Conservation (phyloP, 2,113 vertebrate genomes). For the Psammodynastes pulverulentus region DNA sequence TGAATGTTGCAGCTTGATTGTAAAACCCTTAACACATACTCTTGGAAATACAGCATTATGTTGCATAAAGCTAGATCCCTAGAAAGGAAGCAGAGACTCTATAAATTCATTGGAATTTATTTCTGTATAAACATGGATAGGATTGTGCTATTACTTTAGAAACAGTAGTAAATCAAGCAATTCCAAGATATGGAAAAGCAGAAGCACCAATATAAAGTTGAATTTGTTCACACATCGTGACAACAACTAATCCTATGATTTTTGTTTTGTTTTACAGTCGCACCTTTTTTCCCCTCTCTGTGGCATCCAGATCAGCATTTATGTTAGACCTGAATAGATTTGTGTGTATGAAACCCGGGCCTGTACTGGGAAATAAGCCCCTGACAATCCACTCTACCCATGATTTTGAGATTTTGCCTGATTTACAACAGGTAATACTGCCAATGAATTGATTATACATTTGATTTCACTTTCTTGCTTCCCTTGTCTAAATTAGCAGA, state of each 20-base stretch:
- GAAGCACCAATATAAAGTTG: not conserved
- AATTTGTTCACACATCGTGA: not conserved
- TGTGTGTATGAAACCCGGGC: constrained; percentile 5
- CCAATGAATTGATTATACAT: constrained; percentile 7
- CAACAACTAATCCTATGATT: not conserved
- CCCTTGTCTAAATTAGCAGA: constrained; percentile 44
- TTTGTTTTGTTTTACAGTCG: not conserved
- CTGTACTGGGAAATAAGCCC: not conserved
- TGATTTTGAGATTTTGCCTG: not conserved
- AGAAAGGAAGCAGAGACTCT: not conserved
- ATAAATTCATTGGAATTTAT: not conserved
- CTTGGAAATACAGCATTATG: not conserved
- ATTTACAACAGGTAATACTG: not conserved
- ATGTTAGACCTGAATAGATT: not conserved
- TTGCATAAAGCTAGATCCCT: not conserved
- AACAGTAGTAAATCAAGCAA: not conserved
- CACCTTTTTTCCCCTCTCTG: not conserved
- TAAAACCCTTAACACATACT: not conserved
- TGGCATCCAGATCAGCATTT: not conserved
- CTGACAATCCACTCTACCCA: not conserved
- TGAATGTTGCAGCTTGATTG: not conserved
- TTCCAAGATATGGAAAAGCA: not conserved
- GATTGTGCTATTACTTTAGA: not conserved
- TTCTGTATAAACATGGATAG: not conserved
- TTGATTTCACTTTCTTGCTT: constrained; percentile 9